phyloP scores from a whole-genome alignment of 2,797 vertebrate genomes.

The Chaunax sp. region DNA sequence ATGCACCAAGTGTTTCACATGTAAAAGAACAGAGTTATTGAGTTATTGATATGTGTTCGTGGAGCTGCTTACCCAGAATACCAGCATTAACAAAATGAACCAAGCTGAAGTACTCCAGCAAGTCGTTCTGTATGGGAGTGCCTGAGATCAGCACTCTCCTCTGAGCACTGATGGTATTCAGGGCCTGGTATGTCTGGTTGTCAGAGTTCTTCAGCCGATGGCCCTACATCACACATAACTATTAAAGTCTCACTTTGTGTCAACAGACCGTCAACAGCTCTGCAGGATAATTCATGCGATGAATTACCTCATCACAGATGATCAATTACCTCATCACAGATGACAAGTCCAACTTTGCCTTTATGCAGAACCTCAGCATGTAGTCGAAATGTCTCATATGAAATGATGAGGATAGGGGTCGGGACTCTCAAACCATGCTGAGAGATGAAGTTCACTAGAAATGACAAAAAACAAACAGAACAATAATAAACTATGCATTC shows the following conservation, averaged over 20 bases:
- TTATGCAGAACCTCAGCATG: conserved; percentile 90
- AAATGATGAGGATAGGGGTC: conserved; percentile 96
- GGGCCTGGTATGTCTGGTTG: conserved; percentile 97
- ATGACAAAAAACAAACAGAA: conserved; percentile 8
- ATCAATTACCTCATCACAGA: conserved; percentile 93
- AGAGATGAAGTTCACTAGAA: conserved; percentile 89
- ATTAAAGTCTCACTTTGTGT: background rate
- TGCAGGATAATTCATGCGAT: background rate
- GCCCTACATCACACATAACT: conserved; percentile 79
- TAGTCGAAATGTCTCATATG: conserved; percentile 97
- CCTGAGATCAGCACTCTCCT: conserved; percentile 96
- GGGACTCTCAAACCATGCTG: conserved; percentile 90
- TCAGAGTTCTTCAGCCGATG: conserved; percentile 98
- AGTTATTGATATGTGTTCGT: no score
- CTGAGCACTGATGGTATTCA: conserved; percentile 90
- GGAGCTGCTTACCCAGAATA: conserved; percentile 92
- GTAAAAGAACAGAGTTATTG: no score
- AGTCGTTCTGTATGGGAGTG: conserved; percentile 97
- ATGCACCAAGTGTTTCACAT: no score
- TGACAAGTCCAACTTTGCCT: conserved; percentile 92
- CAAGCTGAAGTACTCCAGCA: conserved; percentile 98
- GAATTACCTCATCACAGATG: conserved; percentile 93
- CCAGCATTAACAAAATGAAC: conserved; percentile 97
- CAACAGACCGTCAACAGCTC: background rate
- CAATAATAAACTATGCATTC: no score